Evolutionary conservation across 2,113 vertebrate genomes (phyloP).

Genomic region (Pteropus alecto): DNA sequence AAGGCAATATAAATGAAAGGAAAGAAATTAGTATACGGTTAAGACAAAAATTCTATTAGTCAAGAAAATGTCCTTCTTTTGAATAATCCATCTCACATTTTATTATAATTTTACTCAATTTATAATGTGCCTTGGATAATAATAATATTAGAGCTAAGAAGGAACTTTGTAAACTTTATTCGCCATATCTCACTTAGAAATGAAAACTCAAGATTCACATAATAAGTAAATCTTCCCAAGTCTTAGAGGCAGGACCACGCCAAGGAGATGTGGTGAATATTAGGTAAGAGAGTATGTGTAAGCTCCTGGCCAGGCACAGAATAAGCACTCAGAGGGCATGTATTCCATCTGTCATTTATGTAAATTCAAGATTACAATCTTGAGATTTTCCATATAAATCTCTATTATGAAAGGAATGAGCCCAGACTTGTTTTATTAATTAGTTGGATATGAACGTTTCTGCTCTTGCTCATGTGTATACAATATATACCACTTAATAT

Average conservation of each 20-base stretch:
- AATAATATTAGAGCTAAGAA: not conserved
- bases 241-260: not conserved
- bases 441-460: not conserved
- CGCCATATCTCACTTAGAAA: not conserved
- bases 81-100: not conserved
- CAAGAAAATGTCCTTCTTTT: not conserved
- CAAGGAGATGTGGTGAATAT: not conserved
- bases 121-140: not conserved
- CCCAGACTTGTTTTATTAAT: not conserved
- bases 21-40: not conserved
- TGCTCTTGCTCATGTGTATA: not conserved
- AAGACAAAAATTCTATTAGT: not conserved
- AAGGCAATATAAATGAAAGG: not conserved
- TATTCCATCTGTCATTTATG: not conserved
- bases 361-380: not conserved
- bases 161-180: not conserved
- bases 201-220: not conserved
- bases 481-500: not conserved
- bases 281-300: not conserved
- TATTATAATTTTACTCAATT: not conserved
- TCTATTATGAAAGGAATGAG: not conserved
- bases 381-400: not conserved
- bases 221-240: not conserved
- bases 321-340: not conserved
- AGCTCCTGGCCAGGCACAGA: not conserved